phyloP scores from a whole-genome alignment of 2,888 invertebrate genomes.

The Ctenicera cuprea region DNA sequence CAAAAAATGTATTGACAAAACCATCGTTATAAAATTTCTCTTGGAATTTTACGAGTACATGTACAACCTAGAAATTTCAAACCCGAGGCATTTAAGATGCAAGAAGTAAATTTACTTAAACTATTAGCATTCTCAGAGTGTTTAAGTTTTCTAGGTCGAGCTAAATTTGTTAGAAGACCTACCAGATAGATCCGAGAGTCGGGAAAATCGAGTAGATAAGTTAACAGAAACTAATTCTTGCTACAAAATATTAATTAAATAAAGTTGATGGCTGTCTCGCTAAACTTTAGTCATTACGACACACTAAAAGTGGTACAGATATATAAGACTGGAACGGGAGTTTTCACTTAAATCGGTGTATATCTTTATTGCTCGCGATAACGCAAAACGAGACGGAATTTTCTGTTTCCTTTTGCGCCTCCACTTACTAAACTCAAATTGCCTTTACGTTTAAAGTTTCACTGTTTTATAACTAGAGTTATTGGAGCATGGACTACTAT shows the following conservation, averaged over 20 bases:
- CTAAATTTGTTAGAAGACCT: slow-evolving; percentile 19
- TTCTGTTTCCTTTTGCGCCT: slow-evolving; percentile 18
- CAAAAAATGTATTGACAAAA: neutral
- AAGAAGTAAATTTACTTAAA: slow-evolving; percentile 5
- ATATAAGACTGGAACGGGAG: slow-evolving; percentile 21
- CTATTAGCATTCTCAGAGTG: slow-evolving; percentile 8
- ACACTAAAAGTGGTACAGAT: slow-evolving; percentile 34
- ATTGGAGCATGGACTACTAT: too few species aligned
- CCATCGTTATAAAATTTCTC: too few species aligned
- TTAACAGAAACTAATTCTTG: slow-evolving; percentile 33
- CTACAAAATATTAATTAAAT: slow-evolving; percentile 45
- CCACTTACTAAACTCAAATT: slow-evolving; percentile 31
- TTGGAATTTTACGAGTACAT: too few species aligned
- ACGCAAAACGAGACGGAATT: slow-evolving; percentile 33
- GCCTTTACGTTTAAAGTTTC: slow-evolving; percentile 31
- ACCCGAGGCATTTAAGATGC: too few species aligned
- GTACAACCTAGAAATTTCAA: too few species aligned
- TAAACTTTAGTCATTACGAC: slow-evolving; percentile 41
- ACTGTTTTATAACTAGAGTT: slow-evolving; percentile 31
- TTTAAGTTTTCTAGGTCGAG: slow-evolving; percentile 4
- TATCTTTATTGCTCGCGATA: slow-evolving; percentile 43
- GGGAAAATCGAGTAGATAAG: slow-evolving; percentile 21
- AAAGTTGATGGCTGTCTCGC: slow-evolving; percentile 25
- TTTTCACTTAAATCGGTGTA: slow-evolving; percentile 46
- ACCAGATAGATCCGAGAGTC: slow-evolving; percentile 24